Conservation (phyloP, 2,113 vertebrate genomes). For the Indri indri region DNA sequence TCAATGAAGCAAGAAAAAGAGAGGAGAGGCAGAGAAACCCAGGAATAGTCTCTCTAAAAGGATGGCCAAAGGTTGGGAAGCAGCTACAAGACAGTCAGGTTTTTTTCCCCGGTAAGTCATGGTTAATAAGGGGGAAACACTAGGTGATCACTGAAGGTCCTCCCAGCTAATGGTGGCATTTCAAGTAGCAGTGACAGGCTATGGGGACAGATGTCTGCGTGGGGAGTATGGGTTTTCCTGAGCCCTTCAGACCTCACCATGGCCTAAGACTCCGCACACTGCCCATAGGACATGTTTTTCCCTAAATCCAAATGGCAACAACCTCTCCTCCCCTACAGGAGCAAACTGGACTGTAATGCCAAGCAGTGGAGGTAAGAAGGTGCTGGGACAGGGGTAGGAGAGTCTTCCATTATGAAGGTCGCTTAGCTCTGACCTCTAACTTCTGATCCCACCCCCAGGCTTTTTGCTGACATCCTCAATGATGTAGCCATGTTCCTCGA, state of each 20-base stretch:
- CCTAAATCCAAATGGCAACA: not conserved
- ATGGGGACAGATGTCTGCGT: not conserved
- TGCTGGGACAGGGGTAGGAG: not conserved
- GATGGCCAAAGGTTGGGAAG: not conserved
- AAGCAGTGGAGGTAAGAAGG: conserved; percentile 92
- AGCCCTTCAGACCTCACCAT: not conserved
- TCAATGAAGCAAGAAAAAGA: not conserved
- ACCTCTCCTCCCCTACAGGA: conserved; percentile 80
- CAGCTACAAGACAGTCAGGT: not conserved
- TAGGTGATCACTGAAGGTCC: not conserved
- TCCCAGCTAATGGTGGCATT: not conserved
- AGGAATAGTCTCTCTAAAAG: not conserved
- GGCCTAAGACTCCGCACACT: not conserved
- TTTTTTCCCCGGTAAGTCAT: not conserved
- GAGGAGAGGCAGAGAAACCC: not conserved
- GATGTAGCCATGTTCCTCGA: conserved; percentile 93
- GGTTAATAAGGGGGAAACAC: not conserved
- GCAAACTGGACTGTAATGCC: conserved; percentile 92
- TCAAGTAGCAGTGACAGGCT: not conserved
- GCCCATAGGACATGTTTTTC: not conserved
- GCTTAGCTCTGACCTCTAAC: conserved; percentile 15
- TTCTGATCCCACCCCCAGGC: conserved; percentile 78
- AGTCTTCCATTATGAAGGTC: not conserved
- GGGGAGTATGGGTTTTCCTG: not conserved
- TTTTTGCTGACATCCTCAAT: conserved; percentile 93